phyloP scores from a whole-genome alignment of 2,113 vertebrate species.

The Crotalus viridis region DNA sequence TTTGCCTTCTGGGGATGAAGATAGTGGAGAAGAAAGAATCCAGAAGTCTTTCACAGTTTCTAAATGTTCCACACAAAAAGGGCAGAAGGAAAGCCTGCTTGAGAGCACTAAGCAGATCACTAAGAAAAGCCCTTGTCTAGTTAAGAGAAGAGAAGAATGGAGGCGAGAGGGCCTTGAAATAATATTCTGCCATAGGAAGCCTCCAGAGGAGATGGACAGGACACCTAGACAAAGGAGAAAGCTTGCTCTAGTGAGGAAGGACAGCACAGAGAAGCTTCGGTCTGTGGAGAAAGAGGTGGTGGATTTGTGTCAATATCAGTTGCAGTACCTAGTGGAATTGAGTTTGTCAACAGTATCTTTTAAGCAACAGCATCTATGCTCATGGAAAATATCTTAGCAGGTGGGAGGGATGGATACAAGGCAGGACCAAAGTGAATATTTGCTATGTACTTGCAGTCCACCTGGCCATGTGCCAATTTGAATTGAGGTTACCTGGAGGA shows the following conservation, averaged over 20 bases:
- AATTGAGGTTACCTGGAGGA: constrained; percentile 56
- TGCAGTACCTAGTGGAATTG: constrained; percentile 42
- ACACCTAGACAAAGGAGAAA: constrained; percentile 53
- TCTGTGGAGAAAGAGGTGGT: constrained; percentile 56
- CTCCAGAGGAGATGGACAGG: constrained; percentile 51
- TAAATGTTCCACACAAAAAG: constrained; percentile 26
- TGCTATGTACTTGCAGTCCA: constrained; percentile 33
- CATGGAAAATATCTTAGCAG: constrained; percentile 54
- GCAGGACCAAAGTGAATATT: constrained; percentile 35
- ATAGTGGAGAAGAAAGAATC: constrained; percentile 38
- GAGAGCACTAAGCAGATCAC: constrained; percentile 20
- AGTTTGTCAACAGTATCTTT: constrained; percentile 52
- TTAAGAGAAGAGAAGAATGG: constrained; percentile 64
- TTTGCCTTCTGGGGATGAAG: constrained; percentile 61
- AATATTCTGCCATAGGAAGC: constrained; percentile 42
- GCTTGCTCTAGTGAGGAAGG: constrained; percentile 41
- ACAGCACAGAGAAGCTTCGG: constrained; percentile 47
- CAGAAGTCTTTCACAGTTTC: constrained; percentile 36
- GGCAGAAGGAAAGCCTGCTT: constrained; percentile 24
- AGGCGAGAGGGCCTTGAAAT: constrained; percentile 45
- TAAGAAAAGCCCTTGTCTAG: constrained; percentile 53
- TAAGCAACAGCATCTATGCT: constrained; percentile 55
- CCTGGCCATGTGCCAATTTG: constrained; percentile 51
- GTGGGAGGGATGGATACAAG: constrained; percentile 54
- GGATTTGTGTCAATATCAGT: constrained; percentile 58